Percentiles rank a stretch among this genome's conserved stretches.
phyloP scores from a whole-genome alignment of 2,113 vertebrate species.

The Condylura cristata region DNA sequence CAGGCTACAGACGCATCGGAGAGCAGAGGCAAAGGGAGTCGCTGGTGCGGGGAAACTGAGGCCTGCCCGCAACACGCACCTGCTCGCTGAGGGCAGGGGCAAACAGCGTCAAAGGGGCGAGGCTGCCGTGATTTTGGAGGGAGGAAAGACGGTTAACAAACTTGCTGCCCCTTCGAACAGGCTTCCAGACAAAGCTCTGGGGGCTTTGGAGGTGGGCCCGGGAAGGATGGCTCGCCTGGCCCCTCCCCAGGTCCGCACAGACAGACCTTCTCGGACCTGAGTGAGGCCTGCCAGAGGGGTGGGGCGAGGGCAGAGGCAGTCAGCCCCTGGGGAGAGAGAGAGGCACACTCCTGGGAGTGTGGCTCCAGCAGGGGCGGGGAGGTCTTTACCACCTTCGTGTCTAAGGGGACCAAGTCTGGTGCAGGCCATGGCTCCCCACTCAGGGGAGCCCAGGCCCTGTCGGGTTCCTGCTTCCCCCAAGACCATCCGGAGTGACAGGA shows the following conservation, averaged over 20 bases:
- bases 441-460: not conserved
- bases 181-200: not conserved
- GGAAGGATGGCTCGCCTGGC: no score
- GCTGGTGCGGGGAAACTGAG: not conserved
- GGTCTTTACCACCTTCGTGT: not conserved
- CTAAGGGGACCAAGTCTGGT: not conserved
- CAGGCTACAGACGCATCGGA: not conserved
- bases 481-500: not conserved
- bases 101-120: no score
- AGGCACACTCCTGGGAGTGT: not conserved
- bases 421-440: not conserved
- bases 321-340: not conserved
- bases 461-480: not conserved
- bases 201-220: not conserved
- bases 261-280: not conserved
- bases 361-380: not conserved
- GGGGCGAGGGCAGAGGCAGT: not conserved
- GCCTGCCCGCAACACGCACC: not conserved
- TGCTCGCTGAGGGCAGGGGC: not conserved
- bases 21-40: not conserved
- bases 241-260: not conserved
- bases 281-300: not conserved
- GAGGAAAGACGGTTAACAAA: not conserved
- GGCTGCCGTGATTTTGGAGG: not conserved
- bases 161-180: not conserved